These are phyloP conservation scores for Ectropis grisescens DNA, from an alignment of 1,140 invertebrate species.

Conservation along the genomic window DNA sequence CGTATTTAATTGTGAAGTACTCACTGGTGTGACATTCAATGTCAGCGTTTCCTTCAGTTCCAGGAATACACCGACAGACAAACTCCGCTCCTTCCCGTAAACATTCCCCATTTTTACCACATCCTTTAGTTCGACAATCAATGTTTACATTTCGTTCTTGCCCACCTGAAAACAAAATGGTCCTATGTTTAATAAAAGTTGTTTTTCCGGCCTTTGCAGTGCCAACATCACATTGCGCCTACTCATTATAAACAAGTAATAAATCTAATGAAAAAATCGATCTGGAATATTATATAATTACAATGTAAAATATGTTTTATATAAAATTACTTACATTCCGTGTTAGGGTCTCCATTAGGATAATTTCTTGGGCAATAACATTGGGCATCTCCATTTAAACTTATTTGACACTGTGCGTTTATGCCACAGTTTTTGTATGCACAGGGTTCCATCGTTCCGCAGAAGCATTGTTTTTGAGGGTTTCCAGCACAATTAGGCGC, in stretches of 20 bases:
- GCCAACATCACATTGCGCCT: no score
- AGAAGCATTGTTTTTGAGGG: slow-evolving; percentile 82
- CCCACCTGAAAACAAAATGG: slow-evolving; percentile 67
- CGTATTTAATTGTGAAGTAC: slow-evolving; percentile 35
- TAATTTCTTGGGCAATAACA: slow-evolving; percentile 88
- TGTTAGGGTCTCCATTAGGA: slow-evolving; percentile 86
- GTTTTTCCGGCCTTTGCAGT: no score
- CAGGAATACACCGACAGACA: slow-evolving; percentile 84
- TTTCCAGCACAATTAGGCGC: slow-evolving; percentile 85
- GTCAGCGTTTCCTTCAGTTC: slow-evolving; percentile 80
- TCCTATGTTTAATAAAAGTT: no score
- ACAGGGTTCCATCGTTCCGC: slow-evolving; percentile 79
- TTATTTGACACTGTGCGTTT: slow-evolving; percentile 83
- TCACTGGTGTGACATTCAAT: slow-evolving; percentile 85
- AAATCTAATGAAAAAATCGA: no score
- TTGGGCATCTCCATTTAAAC: slow-evolving; percentile 74
- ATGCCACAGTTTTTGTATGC: slow-evolving; percentile 81
- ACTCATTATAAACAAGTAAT: no score
- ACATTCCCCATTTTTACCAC: slow-evolving; percentile 86
- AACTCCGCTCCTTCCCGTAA: slow-evolving; percentile 83
- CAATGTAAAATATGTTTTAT: neutral
- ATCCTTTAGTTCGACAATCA: slow-evolving; percentile 87
- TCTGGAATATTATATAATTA: no score
- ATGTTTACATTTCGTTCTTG: slow-evolving; percentile 74
- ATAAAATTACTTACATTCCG: slow-evolving; percentile 78